Conservation (phyloP, 2,113 vertebrate species). For the Cochlearius cochlearius region DNA sequence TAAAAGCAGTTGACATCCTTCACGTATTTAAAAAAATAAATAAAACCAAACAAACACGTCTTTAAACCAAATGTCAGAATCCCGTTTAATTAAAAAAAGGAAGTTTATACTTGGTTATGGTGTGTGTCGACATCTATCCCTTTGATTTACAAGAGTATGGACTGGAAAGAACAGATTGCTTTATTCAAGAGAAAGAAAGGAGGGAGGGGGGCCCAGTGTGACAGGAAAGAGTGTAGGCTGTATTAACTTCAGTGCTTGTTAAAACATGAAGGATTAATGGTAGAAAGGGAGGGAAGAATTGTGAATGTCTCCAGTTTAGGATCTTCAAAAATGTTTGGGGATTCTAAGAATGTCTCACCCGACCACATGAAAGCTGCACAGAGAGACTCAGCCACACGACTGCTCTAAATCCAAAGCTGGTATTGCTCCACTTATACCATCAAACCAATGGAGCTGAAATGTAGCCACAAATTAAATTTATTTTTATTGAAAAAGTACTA, state of each 20-base stretch:
- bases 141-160: constrained; percentile 69
- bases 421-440: constrained; percentile 72
- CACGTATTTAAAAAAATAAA: constrained; percentile 25
- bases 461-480: constrained; percentile 79
- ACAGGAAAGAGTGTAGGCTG: constrained; percentile 74
- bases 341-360: constrained; percentile 75
- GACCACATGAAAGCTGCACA: constrained; percentile 78
- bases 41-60: constrained; percentile 39
- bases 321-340: constrained; percentile 78
- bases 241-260: constrained; percentile 75
- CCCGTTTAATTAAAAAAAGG: constrained; percentile 71
- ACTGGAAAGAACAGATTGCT: constrained; percentile 66
- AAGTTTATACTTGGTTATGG: constrained; percentile 67
- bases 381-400: constrained; percentile 73
- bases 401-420: constrained; percentile 73
- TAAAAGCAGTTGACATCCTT: constrained; percentile 47
- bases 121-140: constrained; percentile 55
- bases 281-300: constrained; percentile 72
- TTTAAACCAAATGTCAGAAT: constrained; percentile 67
- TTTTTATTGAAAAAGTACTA: constrained; percentile 80
- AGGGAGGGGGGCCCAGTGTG: constrained; percentile 38
- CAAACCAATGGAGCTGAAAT: constrained; percentile 73
- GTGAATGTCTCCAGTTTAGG: constrained; percentile 77
- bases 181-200: constrained; percentile 65
- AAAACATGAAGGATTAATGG: constrained; percentile 77